Evolutionary conservation across 2,888 invertebrate species (phyloP), one percentile per base, ranked within the genome.

Genomic region (Sphaeridia pumilis): DNA sequence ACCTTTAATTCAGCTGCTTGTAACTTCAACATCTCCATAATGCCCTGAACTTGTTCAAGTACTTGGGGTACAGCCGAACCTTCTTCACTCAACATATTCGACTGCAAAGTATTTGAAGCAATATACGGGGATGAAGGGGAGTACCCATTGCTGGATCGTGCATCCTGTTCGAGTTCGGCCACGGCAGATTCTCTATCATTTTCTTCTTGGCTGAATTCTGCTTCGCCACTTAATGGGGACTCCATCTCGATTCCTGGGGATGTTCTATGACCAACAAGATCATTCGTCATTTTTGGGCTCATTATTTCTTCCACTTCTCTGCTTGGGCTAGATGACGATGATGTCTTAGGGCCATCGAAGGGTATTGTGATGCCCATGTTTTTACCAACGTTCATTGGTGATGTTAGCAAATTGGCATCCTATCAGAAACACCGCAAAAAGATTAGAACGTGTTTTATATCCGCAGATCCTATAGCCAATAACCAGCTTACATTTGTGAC

Each of bases 231-330:
- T 22, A 51, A 46, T 17, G 52, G 47, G 28, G 52, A 41, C 5
- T 42, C 52, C 2, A 48, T 49, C 34, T 49, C 54, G 46, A 49
- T 42, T 25, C 49, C 46, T 10, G 25, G 54, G n/a, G 54, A 54
- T 14, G 54, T 54, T 14, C 54, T 26, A 25, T 36, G 45, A n/a
- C 54, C 54, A 25, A 54, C 47, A 26, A 54, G 31, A 47, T 59
- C 60, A 14, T 54, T 52, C 38, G 54, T 58, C 26, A 54, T 60
- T 47, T 65, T 65, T 3, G 65, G 76, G 4, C 83, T 80, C 69
- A 90, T 75, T 63, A 90, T 90, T 73, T 89, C 84, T 69, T 87
- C 82, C 22, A 90, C 90, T 73, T 92, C 90, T 22, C 87, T 76
- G 66, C 88, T 88, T 4, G 90, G 88, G 69, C 87, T 88, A 22